phyloP scores from a whole-genome alignment of 1,140 invertebrate genomes.

The Periplaneta americana region DNA sequence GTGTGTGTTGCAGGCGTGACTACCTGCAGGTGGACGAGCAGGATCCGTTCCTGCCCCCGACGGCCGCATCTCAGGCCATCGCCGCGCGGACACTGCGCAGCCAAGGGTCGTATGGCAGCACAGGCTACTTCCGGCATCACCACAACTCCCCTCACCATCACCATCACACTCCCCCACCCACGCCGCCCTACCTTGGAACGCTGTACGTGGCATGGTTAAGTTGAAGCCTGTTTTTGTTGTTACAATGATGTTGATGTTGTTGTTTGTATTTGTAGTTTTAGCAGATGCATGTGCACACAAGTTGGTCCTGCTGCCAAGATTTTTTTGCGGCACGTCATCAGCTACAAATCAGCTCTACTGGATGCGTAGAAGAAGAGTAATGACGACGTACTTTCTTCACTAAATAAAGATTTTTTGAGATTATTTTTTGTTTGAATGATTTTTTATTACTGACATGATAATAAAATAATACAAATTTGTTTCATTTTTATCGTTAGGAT shows the following conservation, averaged over 20 bases:
- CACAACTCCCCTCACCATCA: slow-evolving; percentile 34
- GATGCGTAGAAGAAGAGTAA: no score
- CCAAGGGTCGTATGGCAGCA: slow-evolving; percentile 56
- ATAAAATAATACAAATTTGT: no score
- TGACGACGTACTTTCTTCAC: no score
- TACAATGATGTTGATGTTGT: no score
- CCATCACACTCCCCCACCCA: slow-evolving; percentile 40
- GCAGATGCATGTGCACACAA: not conserved
- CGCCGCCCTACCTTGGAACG: slow-evolving; percentile 33
- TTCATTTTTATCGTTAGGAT: no score
- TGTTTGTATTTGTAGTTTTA: not conserved
- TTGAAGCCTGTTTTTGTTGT: no score
- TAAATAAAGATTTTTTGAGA: no score
- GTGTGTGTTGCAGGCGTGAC: slow-evolving; percentile 52
- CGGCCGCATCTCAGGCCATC: slow-evolving; percentile 54
- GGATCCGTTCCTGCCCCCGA: slow-evolving; percentile 61
- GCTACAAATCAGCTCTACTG: no score
- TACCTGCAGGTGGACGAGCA: slow-evolving; percentile 67
- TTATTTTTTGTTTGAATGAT: no score
- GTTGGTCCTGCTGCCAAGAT: not conserved
- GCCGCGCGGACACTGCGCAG: slow-evolving; percentile 55
- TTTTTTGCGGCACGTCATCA: not conserved
- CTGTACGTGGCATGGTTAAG: slow-evolving; percentile 25
- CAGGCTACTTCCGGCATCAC: slow-evolving; percentile 43
- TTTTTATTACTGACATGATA: no score